Conservation (phyloP, 2,888 invertebrate genomes). For the Erynnis tages region DNA sequence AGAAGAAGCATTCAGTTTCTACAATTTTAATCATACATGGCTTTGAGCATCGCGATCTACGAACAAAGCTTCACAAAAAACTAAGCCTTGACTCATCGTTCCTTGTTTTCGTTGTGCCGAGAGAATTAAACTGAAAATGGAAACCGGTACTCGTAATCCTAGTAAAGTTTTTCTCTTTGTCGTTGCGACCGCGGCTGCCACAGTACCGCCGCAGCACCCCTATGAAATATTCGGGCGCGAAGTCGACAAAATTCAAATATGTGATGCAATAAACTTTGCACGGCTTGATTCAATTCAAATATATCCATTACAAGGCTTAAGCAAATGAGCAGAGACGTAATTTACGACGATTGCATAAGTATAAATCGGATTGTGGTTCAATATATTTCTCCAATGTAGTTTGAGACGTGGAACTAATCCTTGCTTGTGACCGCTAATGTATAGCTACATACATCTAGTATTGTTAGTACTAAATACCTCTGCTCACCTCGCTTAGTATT, state of each 20-base stretch:
- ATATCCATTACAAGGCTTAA: conserved; percentile 8
- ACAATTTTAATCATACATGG: too few species aligned
- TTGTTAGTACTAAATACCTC: too few species aligned
- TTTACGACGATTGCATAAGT: conserved; percentile 1
- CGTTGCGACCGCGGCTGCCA: not conserved
- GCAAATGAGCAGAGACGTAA: conserved; percentile 3
- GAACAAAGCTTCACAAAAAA: too few species aligned
- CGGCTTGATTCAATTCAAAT: conserved; percentile 5
- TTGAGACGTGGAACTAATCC: too few species aligned
- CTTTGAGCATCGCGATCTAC: too few species aligned
- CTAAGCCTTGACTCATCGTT: conserved; percentile 5
- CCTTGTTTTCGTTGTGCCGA: not conserved
- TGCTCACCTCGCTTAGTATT: too few species aligned
- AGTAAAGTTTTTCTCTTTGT: conserved; percentile 8
- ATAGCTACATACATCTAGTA: too few species aligned
- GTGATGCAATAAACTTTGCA: conserved; percentile 8
- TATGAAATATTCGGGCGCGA: conserved; percentile 11
- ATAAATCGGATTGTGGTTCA: not conserved
- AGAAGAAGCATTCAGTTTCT: too few species aligned
- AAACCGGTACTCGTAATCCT: conserved; percentile 1
- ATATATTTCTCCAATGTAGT: not conserved
- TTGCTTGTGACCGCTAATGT: too few species aligned
- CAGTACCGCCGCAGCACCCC: not conserved
- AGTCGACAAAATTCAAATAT: conserved; percentile 16
- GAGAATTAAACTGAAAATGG: conserved; percentile 2